Percentiles rank a stretch among this genome's conserved stretches.
Conservation (phyloP, 2,113 vertebrate species). For the Cariama cristata region DNA sequence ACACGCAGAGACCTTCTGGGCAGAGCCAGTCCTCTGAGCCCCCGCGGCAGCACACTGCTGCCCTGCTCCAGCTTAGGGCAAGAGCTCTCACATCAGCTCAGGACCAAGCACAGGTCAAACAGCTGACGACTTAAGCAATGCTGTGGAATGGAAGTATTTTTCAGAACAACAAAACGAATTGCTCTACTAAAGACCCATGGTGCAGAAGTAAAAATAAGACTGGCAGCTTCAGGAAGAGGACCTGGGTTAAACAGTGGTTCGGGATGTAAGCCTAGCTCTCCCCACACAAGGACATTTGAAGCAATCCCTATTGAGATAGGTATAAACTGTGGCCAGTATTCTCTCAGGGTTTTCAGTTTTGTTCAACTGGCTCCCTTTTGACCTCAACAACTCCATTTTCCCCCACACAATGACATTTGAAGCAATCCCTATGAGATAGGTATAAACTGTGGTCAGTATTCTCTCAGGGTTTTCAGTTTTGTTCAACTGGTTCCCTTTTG, state of each 20-base stretch:
- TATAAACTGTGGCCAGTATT: neutral
- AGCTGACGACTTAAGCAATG: neutral
- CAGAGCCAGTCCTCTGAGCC: neutral
- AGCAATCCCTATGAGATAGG: neutral
- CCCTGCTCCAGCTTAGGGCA: neutral
- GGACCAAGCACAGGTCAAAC: neutral
- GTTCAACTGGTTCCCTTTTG: neutral
- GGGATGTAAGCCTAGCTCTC: neutral
- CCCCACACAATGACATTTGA: fast-evolving
- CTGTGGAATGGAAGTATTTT: neutral
- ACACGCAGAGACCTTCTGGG: neutral
- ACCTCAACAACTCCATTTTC: neutral
- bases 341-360: neutral
- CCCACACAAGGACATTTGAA: fast-evolving
- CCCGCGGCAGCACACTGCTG: fast-evolving
- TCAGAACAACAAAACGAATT: neutral
- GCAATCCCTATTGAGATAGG: neutral
- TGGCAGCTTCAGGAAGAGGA: neutral
- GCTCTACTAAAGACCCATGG: neutral
- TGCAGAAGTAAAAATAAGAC: neutral
- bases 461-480: neutral
- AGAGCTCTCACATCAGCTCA: neutral
- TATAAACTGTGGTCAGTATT: neutral
- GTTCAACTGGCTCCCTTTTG: neutral
- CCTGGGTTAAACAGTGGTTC: neutral